These are phyloP conservation scores for Glaucopsyche alexis DNA, from an alignment of 2,888 invertebrate species.

Conservation along the genomic window DNA sequence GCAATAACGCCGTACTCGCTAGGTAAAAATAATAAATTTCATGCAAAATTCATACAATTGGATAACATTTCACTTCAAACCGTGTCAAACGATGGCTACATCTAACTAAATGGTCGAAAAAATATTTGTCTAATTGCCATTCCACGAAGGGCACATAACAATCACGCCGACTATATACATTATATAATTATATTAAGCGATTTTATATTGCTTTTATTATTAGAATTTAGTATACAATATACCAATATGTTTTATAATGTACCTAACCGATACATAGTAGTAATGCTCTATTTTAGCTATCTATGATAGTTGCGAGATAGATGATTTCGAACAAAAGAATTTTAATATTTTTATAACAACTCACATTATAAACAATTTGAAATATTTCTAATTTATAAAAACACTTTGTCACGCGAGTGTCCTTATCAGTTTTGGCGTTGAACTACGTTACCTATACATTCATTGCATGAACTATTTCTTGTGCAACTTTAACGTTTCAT, in stretches of 20 bases:
- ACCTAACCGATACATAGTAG: constrained; percentile 30
- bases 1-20: neutral
- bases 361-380: constrained; percentile 42
- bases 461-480: constrained; percentile 45
- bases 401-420: constrained; percentile 36
- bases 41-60: neutral
- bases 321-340: constrained; percentile 28
- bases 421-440: constrained; percentile 41
- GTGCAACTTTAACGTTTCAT: constrained; percentile 48
- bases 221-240: constrained; percentile 43
- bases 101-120: constrained; percentile 44
- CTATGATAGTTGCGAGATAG: constrained; percentile 34
- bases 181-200: constrained; percentile 55
- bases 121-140: constrained; percentile 45
- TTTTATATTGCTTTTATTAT: constrained; percentile 60
- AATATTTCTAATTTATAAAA: constrained; percentile 45
- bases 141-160: constrained; percentile 49
- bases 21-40: constrained; percentile 19
- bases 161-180: constrained; percentile 42
- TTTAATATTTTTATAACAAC: constrained; percentile 1
- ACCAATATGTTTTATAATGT: constrained; percentile 28
- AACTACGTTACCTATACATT: constrained; percentile 47
- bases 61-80: constrained; percentile 17
- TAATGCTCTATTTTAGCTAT: constrained; percentile 35
- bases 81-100: constrained; percentile 16